These are phyloP conservation scores for Fulica atra DNA, from an alignment of 2,113 vertebrate species.

Conservation along the genomic window DNA sequence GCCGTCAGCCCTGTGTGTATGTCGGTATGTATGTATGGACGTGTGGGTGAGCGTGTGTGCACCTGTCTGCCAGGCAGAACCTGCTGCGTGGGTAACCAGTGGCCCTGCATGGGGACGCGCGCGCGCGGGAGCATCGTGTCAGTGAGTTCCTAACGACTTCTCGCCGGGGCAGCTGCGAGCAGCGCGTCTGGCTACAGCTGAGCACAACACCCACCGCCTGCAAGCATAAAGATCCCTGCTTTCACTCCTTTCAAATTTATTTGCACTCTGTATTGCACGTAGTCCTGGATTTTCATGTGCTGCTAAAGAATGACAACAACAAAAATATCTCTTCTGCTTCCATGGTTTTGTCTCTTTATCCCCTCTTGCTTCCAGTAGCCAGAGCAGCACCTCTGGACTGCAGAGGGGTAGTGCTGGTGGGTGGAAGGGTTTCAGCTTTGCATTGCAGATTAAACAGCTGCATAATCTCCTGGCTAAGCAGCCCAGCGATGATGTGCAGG, in stretches of 20 bases:
- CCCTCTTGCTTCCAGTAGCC: conserved; percentile 1
- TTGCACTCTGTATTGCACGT: not conserved
- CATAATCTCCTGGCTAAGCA: conserved; percentile 17
- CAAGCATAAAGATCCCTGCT: not conserved
- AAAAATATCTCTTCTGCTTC: not conserved
- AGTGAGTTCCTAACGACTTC: not conserved
- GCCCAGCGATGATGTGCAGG: not conserved
- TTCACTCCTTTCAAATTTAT: not conserved
- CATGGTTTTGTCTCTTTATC: not conserved
- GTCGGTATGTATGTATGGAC: not conserved
- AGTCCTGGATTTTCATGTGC: not conserved
- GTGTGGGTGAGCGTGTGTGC: not conserved
- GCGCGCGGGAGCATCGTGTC: not conserved
- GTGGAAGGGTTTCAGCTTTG: conserved; percentile 3
- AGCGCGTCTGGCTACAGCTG: not conserved
- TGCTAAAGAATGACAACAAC: not conserved
- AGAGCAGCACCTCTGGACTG: conserved; percentile 8
- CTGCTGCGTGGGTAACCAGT: not conserved
- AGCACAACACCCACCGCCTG: not conserved
- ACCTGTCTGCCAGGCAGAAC: not conserved
- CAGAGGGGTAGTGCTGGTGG: not conserved
- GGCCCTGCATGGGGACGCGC: not conserved
- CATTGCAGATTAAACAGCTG: conserved; percentile 26
- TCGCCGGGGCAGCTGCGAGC: not conserved
- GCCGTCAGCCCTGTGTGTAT: not conserved